Evolutionary conservation across 2,113 vertebrate species (phyloP), one percentile per base, ranked within the genome.

Genomic region (Vulpes vulpes): DNA sequence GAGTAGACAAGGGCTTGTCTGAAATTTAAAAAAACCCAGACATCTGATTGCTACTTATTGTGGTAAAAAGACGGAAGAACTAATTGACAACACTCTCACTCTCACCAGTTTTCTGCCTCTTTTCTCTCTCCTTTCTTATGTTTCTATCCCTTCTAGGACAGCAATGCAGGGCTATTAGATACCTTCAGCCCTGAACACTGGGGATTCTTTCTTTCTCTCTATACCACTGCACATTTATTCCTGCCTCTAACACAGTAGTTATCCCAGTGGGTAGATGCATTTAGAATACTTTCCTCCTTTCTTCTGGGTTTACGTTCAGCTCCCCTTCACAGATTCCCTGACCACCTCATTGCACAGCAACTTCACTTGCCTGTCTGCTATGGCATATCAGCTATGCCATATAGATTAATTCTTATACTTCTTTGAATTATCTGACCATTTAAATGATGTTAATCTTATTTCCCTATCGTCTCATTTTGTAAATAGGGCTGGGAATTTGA

Each of bases 21-120:
- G 62, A 96, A 97, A 94, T 93, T 43, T 43, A 90, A 95, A 96
- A 43, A 95, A 87, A 83, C 12, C 25, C 80, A 74, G 67, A 79
- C 51, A 92, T 95, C 23, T 80, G 71, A 92, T 76, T 92, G 60
- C 12, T 55, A 85, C 23, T 73, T 73, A 84, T 19, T 73, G 16
- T 59, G 57, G 22, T 73, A 82, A 81, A 74, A 74, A 96, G 32
- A 86, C 15, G 73, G 30, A 93, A 95, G 35, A 73, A 55, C n/a
- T 20, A 76, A 83, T 67, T 86, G 38, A 22, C 57, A 96, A 8
- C 55, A 86, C 8, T 82, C 43, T 91, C 16, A 80, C 3, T 19
- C 55, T 1, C 5, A 81, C n/a, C 22, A 71, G 30, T 59, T 96
- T 38, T 55, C 27, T 91, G 8, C n/a, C 95, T 76, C 30, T 91